Conservation (phyloP, 2,797 vertebrate genomes). For the Sphenopsis melanotis region DNA sequence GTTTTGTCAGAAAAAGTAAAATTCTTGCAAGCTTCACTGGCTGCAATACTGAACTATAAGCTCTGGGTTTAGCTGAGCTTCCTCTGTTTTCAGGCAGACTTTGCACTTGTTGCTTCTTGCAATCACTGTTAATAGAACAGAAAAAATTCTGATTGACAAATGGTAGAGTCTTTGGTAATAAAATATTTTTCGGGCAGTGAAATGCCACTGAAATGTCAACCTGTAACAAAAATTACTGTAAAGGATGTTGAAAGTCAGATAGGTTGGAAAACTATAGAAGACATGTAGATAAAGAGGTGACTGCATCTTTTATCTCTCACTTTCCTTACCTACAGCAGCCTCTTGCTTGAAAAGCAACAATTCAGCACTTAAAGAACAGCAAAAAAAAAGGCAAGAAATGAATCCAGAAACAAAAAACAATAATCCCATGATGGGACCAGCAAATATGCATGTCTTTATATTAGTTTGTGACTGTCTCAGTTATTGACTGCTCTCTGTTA, state of each 20-base stretch:
- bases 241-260: background rate
- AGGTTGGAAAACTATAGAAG: background rate
- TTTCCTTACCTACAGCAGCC: background rate
- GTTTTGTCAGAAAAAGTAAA: background rate
- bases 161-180: background rate
- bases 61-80: background rate
- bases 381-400: background rate
- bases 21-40: background rate
- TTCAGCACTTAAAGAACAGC: background rate
- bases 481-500: background rate
- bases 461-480: background rate
- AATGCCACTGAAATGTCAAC: background rate
- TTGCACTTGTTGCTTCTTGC: background rate
- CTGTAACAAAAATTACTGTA: background rate
- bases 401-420: background rate
- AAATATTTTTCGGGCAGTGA: background rate
- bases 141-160: background rate
- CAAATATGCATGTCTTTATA: background rate
- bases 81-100: background rate
- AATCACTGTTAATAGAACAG: background rate
- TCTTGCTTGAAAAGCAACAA: background rate
- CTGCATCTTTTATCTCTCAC: background rate
- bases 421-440: accelerated
- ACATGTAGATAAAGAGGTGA: background rate
- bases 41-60: background rate